These are phyloP conservation scores for Morbakka virulenta DNA, from an alignment of 30 jellyfish, hydroid and myxozoan genomes.

Conservation along the genomic window DNA sequence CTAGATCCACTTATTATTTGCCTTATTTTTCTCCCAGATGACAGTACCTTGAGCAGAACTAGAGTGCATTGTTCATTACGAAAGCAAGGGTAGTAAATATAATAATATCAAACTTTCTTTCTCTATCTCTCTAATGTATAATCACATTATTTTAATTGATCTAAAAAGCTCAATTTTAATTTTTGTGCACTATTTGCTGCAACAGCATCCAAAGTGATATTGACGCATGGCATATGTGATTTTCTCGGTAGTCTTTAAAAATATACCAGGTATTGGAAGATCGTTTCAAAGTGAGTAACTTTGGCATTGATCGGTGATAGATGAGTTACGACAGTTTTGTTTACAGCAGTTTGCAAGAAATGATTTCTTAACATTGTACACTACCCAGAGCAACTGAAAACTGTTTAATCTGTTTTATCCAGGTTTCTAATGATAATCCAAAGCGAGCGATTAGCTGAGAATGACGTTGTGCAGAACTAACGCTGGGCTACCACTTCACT, in stretches of 20 bases:
- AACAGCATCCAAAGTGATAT: constrained; percentile 9
- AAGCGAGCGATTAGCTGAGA: not conserved
- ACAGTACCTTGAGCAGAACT: too few relatives aligned
- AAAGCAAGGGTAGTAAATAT: too few relatives aligned
- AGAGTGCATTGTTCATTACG: too few relatives aligned
- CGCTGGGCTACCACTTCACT: not conserved
- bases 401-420: constrained; percentile 2
- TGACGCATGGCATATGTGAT: constrained; percentile 16
- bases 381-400: constrained; percentile 23
- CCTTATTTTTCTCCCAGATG: too few relatives aligned
- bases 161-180: not conserved
- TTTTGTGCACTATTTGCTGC: constrained; percentile 4
- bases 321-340: constrained; percentile 22
- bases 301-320: constrained; percentile 42
- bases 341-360: not conserved
- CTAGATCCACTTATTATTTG: too few relatives aligned
- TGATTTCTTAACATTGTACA: constrained; percentile 6
- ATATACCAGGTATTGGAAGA: constrained; percentile 5
- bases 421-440: constrained; percentile 8
- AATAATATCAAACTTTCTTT: too few relatives aligned
- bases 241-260: constrained; percentile 1
- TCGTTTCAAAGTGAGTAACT: constrained; percentile 11
- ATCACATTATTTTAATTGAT: not conserved
- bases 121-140: not conserved
- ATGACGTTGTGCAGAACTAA: not conserved